Percentiles rank a stretch among this genome's conserved stretches.
Evolutionary conservation across 2,113 vertebrate genomes (phyloP).

Genomic region (Epinephelus fuscoguttatus): DNA sequence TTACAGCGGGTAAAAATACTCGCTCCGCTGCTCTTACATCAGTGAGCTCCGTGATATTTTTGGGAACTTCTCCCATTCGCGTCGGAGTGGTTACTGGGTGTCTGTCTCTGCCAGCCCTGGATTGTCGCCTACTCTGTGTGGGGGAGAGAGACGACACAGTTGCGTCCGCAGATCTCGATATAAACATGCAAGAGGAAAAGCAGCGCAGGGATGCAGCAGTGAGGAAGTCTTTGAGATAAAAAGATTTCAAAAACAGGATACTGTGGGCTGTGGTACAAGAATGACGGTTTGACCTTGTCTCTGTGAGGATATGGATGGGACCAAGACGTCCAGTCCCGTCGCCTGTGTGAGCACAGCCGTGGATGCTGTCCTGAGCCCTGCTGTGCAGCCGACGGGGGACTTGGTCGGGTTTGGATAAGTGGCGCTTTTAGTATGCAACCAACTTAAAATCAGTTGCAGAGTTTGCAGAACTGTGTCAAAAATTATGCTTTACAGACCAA

Average conservation of each 20-base stretch:
- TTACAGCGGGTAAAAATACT: constrained; percentile 85
- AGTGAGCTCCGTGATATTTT: constrained; percentile 80
- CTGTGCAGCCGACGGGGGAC: constrained; percentile 61
- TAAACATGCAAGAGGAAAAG: constrained; percentile 2
- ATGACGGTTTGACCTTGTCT: constrained; percentile 80
- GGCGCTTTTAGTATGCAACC: constrained; percentile 26
- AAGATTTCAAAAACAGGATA: not conserved
- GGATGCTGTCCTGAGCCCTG: constrained; percentile 48
- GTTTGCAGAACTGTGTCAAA: not conserved
- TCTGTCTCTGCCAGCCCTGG: constrained; percentile 44
- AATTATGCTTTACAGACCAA: not conserved
- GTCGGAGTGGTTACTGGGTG: constrained; percentile 60
- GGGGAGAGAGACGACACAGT: not conserved
- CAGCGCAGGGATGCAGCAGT: not conserved
- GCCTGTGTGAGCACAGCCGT: constrained; percentile 19
- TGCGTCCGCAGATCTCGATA: not conserved
- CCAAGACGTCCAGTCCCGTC: constrained; percentile 40
- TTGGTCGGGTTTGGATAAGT: constrained; percentile 74
- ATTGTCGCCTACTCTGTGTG: constrained; percentile 38
- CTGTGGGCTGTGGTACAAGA: not conserved
- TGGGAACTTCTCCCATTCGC: constrained; percentile 72
- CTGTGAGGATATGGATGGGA: constrained; percentile 75
- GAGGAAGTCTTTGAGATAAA: not conserved
- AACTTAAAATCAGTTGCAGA: constrained; percentile 23
- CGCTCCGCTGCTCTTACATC: constrained; percentile 76